Base-by-base conservation (phyloP, 64 coral and sea anemone species). In the Actinia equina region DNA sequence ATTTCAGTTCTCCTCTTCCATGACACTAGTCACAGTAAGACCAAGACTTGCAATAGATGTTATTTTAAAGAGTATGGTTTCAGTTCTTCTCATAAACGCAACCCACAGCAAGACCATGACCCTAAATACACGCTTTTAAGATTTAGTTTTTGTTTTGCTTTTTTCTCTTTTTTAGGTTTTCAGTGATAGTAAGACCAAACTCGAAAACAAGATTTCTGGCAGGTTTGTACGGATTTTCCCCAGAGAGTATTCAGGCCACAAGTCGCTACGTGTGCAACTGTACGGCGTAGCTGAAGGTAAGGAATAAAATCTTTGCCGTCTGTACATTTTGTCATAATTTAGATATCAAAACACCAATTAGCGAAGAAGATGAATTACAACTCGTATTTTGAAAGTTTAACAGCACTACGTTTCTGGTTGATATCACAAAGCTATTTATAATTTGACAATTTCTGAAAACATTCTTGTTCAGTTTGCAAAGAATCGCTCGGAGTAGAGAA, bases 401-500 rank as follows among this genome's bases (percentile, higher is more conserved):
- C 18, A 7, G 13, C 71, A 27, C 11, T 43, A 22, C 14, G 1
- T 77, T 77, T 77, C 46, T 49, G 46, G 46, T 49, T 49, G 46
- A 2, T 1, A 49, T 49, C 3, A 7, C 46, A 49, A 49, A 49
- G 3, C 46, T 49, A 49, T 49, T 49, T 49, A 49, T 49, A 49
- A 49, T 49, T 49, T 2, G 46, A 6, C 4, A 49, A 49, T 49
- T 49, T 49, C 7, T 49, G 3, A 49, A 6, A 49, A 6, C 0
- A 27, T 77, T 77, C 55, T 59, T 37, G 18, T 25, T 61, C 65
- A 87, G 85, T 45, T 52, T 87, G 85, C 64, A 53, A 54, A 18
- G 26, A 44, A 54, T 12, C 85, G 23, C 17, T 87, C 20, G 85
- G 85, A 19, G 42, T 27, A 10, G 85, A 87, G 63, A 87, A 52